phyloP scores from a whole-genome alignment of 2,797 vertebrate species.

The Helicolenus hilgendorfi region DNA sequence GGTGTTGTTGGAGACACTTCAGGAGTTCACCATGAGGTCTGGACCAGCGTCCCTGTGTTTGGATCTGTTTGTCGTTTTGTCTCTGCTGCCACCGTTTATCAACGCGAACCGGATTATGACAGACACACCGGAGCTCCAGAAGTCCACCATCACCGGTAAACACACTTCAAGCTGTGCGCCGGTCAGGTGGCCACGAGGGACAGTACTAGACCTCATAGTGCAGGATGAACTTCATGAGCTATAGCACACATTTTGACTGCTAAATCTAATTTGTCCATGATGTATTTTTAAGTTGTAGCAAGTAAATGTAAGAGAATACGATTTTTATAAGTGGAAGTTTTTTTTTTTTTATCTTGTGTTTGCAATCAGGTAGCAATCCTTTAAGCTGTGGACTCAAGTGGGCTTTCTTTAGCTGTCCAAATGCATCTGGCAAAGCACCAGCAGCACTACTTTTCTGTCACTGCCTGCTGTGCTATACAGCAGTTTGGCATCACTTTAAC shows the following conservation, averaged over 20 bases:
- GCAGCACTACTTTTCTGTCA: not conserved
- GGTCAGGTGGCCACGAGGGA: slow-evolving; percentile 29
- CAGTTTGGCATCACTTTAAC: not conserved
- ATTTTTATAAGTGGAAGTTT: not conserved
- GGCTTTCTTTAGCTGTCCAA: slow-evolving; percentile 12
- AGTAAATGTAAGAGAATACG: not conserved
- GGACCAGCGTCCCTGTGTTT: slow-evolving; percentile 6
- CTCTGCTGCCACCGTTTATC: slow-evolving; percentile 28
- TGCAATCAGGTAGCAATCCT: slow-evolving; percentile 17
- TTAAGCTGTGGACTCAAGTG: slow-evolving; percentile 15
- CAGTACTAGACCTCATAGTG: not conserved
- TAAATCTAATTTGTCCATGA: not conserved
- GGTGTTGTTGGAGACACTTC: slow-evolving; percentile 12
- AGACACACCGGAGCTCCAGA: slow-evolving; percentile 20
- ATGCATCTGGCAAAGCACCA: slow-evolving; percentile 26
- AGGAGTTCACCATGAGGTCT: slow-evolving; percentile 65
- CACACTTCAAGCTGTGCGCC: not conserved
- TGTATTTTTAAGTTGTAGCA: not conserved
- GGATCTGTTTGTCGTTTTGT: slow-evolving; percentile 48
- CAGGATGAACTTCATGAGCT: not conserved
- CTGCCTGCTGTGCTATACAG: slow-evolving; percentile 2
- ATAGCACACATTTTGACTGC: not conserved
- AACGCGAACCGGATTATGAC: slow-evolving; percentile 44
- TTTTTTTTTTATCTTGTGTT: slow-evolving; percentile 2
- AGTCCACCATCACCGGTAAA: slow-evolving; percentile 76